Base-by-base conservation (phyloP, 2,113 vertebrate species). In the Psilopogon haemacephalus region DNA sequence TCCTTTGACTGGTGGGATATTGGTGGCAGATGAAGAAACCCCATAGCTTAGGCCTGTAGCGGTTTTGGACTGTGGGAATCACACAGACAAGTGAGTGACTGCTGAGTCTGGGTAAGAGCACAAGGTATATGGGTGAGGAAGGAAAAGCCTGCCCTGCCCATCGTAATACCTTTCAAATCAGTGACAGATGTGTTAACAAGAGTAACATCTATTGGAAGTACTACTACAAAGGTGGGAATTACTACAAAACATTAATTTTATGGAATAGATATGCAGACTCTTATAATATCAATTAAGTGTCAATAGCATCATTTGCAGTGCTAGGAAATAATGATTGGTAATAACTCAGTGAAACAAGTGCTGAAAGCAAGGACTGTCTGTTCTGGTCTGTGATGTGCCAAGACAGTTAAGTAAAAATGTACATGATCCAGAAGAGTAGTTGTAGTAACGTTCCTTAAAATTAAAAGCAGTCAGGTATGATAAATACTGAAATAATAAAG, bases 401-500 rank as follows among this genome's bases (percentile, higher is more conserved):
- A 42, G 13, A 86, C 90, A 86, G 52, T 16, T 23, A 5, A 75
- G 4, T 70, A 8, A 46, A 83, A 32, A 18, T 64, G 23, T 63
- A 52, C 8, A 8, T 50, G 33, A 60, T 80, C 27, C 37, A 90
- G 55, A 82, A 54, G 8, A 54, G 13, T 55, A 52, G 30, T 76
- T 81, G 56, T 72, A 89, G 55, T 84, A 76, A 77, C 28, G 8
- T 27, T 89, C 28, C 32, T 12, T 60, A 50, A 72, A 94, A 91
- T 52, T 37, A 73, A 38, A 46, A 78, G 15, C 21, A 55, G 30
- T 52, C 13, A 83, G 40, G 6, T 37, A 50, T 33, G 21, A 58
- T 15, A 89, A 87, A 24, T 64, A 77, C 7, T 89, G 56, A 84
- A 90, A 54, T 81, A 80, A 78, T 59, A 70, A 82, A 78, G 33